These are phyloP conservation scores for Pardalotus punctatus DNA, from an alignment of 2,113 vertebrate species.

Conservation along the genomic window DNA sequence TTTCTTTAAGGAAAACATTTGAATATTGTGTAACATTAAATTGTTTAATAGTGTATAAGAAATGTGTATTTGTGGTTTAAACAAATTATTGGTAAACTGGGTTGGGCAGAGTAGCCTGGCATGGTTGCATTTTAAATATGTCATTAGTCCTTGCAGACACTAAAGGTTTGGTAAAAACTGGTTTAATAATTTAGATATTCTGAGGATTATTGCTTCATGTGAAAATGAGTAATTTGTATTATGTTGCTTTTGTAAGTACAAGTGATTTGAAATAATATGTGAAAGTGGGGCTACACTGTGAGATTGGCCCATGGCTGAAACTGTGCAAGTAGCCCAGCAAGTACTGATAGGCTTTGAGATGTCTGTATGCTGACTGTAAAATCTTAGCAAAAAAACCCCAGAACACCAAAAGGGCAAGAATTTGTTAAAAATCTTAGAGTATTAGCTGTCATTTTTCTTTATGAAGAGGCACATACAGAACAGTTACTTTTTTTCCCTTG, in stretches of 20 bases:
- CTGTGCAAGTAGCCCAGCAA: background rate
- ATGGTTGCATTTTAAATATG: slow-evolving; percentile 16
- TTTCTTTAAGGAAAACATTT: slow-evolving; percentile 27
- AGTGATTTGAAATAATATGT: background rate
- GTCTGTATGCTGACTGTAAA: background rate
- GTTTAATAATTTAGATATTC: slow-evolving; percentile 36
- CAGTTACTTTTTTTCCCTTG: background rate
- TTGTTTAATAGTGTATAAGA: slow-evolving; percentile 14
- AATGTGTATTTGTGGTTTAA: slow-evolving; percentile 3
- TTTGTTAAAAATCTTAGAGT: background rate
- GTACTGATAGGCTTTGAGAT: background rate
- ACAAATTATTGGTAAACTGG: background rate
- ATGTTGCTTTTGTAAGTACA: background rate
- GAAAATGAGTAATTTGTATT: background rate
- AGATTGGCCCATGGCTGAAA: background rate
- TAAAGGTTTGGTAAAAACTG: slow-evolving; percentile 15
- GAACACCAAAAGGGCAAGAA: background rate
- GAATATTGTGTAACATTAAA: background rate
- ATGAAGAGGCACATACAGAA: fast-evolving
- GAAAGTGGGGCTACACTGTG: background rate
- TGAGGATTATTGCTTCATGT: background rate
- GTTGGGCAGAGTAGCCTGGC: slow-evolving; percentile 8
- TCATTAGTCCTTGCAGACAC: background rate
- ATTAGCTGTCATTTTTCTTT: background rate
- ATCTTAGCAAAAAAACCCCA: background rate